These are phyloP conservation scores for Caenorhabditis sp. DNA, from an alignment of 2,888 invertebrate species.

Conservation along the genomic window DNA sequence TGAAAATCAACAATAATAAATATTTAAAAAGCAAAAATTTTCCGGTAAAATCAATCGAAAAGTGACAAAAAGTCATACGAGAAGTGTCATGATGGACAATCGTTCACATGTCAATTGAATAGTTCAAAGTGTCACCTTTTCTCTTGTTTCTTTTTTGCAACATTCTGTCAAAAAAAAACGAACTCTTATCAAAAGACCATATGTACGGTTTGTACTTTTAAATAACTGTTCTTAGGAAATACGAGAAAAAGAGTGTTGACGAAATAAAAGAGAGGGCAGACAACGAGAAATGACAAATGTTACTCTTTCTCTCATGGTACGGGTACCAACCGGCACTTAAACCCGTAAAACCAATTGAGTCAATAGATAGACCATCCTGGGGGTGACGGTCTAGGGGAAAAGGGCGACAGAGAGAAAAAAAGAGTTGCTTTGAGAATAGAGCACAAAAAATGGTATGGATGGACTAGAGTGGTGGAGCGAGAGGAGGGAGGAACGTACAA, in stretches of 20 bases:
- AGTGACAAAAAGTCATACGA: too few species aligned
- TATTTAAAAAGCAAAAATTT: too few species aligned
- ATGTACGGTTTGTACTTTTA: not conserved
- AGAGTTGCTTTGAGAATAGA: slow-evolving; percentile 6
- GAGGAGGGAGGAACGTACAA: not conserved
- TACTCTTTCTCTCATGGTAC: slow-evolving; percentile 28
- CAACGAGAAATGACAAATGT: slow-evolving; percentile 14
- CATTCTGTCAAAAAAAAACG: slow-evolving; percentile 1
- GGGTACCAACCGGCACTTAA: slow-evolving; percentile 48
- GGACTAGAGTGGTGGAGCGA: slow-evolving; percentile 17
- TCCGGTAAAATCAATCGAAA: too few species aligned
- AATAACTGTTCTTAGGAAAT: not conserved
- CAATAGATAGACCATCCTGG: slow-evolving; percentile 39
- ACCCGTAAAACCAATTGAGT: slow-evolving; percentile 34
- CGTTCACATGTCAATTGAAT: slow-evolving; percentile 8
- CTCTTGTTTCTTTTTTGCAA: not conserved
- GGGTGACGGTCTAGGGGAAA: slow-evolving; percentile 18
- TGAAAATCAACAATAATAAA: not conserved
- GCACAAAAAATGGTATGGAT: not conserved
- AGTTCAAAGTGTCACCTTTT: slow-evolving; percentile 26
- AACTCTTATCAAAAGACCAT: not conserved
- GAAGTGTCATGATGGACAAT: not conserved
- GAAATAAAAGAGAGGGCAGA: slow-evolving; percentile 9
- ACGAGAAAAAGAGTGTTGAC: not conserved
- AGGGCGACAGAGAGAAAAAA: slow-evolving; percentile 7